Evolutionary conservation across 2,113 vertebrate genomes (phyloP), one percentile per base, ranked within the genome.

Genomic region (Symphodus melops): DNA sequence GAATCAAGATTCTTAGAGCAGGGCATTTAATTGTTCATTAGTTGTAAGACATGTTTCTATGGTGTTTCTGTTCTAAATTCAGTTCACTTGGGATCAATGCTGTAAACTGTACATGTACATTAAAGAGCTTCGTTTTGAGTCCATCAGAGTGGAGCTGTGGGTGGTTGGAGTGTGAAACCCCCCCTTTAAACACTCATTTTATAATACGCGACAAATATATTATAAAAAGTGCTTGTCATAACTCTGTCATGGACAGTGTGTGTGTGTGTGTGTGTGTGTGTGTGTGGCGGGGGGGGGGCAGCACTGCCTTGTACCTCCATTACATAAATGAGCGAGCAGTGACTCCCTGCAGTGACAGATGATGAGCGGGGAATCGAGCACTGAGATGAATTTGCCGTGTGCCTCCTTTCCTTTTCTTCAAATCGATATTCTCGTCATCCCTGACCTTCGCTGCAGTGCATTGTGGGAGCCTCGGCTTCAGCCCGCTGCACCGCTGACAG

Each of bases 371-470:
- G 14, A 80, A 73, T 51, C 68, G 51, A 60, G 51, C 46, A 60
- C 48, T 14, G 52, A 75, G 55, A 54, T 25, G 53, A 57, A 23
- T 16, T 65, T 19, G 16, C 66, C 8, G 33, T 37, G 16, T 23
- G 37, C 54, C 71, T 54, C 58, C 1, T 9, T 58, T 33, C 52
- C 46, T 58, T 52, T 36, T 46, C 58, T 52, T 3, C n/a, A 54
- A 71, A 81, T 75, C 49, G 21, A 76, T 72, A 67, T 42, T 49
- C 61, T 56, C 8, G 48, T 73, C 80, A 64, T 77, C 52, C 21
- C 46, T 77, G 69, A 77, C 74, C 75, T 83, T 83, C 75, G 28
- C 20, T 16, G 51, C 33, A 44, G 37, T 12, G 60, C 49, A 48
- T 65, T 66, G 20, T 4, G 49, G 41, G 56, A 72, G 11, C 68